Percentiles rank a stretch among this genome's conserved stretches.
Evolutionary conservation across 2,113 vertebrate species (phyloP).

Genomic region (Pleuronectes platessa): DNA sequence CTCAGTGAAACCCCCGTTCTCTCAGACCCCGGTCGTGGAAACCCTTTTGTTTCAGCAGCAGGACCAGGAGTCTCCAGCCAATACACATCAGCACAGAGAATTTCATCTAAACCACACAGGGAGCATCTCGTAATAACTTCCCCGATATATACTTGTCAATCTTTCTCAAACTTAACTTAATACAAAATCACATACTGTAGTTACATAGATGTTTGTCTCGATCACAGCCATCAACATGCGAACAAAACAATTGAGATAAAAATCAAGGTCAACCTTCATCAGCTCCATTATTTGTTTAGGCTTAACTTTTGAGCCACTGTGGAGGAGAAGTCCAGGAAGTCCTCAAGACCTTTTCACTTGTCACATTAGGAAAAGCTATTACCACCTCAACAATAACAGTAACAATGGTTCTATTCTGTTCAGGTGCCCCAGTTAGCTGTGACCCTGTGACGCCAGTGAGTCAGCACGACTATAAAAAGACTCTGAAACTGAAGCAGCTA

Average conservation of each 20-base stretch:
- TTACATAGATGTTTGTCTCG: no score
- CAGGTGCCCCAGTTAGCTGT: background rate
- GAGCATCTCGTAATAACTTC: no score
- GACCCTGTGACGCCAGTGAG: background rate
- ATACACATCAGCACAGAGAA: no score
- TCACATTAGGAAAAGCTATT: background rate
- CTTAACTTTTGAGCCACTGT: background rate
- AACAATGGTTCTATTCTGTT: slow-evolving; percentile 9
- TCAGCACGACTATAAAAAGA: background rate
- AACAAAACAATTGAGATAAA: background rate
- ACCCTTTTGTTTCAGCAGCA: no score
- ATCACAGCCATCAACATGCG: background rate
- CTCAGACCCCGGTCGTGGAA: no score
- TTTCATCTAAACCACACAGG: no score
- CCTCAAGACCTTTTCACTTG: background rate
- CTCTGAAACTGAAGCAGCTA: background rate
- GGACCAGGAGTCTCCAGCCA: no score
- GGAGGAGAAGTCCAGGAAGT: background rate
- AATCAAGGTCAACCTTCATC: background rate
- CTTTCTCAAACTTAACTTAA: no score
- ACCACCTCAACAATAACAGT: background rate
- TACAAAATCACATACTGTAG: no score
- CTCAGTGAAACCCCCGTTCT: no score
- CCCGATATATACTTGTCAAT: no score
- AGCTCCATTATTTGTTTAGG: background rate